Base-by-base conservation (phyloP, 1,140 invertebrate genomes). In the Drosophila nikananu region DNA sequence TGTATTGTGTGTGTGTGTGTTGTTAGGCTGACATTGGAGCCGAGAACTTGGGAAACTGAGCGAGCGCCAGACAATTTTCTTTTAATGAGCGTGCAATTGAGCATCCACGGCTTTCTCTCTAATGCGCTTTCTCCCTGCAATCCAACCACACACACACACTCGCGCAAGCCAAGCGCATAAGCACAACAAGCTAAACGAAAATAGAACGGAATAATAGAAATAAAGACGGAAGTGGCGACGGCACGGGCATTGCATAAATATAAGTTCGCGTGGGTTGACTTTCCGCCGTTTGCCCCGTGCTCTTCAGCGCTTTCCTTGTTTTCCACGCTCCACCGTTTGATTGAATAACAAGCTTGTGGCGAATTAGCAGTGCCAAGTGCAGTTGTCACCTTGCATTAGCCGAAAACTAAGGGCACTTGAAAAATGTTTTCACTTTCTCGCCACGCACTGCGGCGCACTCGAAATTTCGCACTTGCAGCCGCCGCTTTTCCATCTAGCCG, bases 341-440 rank as follows among this genome's bases (percentile, higher is more conserved):
- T 86, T 86, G 64, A 89, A 89, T 86, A 86, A 86, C 71, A 44
- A 74, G 65, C 48, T 59, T 59, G 73, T 62, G 51, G 81, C 66
- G 67, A 75, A 83, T 66, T 72, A 71, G 66, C 66, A 71, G 77
- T 70, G 76, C 57, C 55, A 55, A 55, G 42, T 59, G 61, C 74
- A 72, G 54, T 81, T 81, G 54, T 75, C 62, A 59, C 59, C 55
- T 41, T 61, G 58, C 52, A 58, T 72, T 67, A n/a, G 59, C 44
- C 76, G 67, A 65, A 82, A 83, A 66, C 67, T 61, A 25, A 44
- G 21, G n/a, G 62, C 65, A 41, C 37, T 35, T 37, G 32, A 37
- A 77, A 83, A 80, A 87, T 87, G 84, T 84, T 87, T 84, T 83
- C 84, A 89, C 84, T 87, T 87, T 87, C 74, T 84, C 86, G 84